Evolutionary conservation across 2,797 vertebrate genomes (phyloP), one percentile per base, ranked within the genome.

Genomic region (Pogoniulus pusillus): DNA sequence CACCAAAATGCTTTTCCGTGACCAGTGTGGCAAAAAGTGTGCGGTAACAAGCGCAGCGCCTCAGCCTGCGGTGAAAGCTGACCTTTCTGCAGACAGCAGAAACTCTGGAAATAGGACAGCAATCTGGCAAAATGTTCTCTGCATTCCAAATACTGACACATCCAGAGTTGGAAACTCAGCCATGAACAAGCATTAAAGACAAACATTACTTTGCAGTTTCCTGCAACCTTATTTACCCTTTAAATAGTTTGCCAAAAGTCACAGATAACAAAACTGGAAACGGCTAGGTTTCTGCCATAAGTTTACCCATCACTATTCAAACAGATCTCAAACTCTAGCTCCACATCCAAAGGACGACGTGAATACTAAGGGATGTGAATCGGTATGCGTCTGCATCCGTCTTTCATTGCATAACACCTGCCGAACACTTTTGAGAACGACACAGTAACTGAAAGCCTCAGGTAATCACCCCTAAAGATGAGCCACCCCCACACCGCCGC

Each of bases 331-430:
- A 32, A 6, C 30, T 65, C 18, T 9, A 30, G 9, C n/a, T 53
- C 4, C 4, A 17, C 17, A 0, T 3, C 0, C 2, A 11, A 72
- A 16, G 18, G 6, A 34, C 55, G 7, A 69, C 2, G 3, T 2
- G 4, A 76, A 7, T 16, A 19, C 9, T 32, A 60, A 23, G 6
- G 11, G 0, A 11, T 12, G 12, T 15, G 11, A 64, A 49, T 4
- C 0, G 0, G 10, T 4, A 10, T 13, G 27, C 6, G 58, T 7
- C 54, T 39, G 16, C 12, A 32, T 10, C 5, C 4, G 3, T 7
- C 18, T 45, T 49, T 12, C 23, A 9, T 6, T 2, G 7, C 0
- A 0, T 3, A 58, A 16, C n/a, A 73, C 7, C 10, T 3, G 10
- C 4, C 2, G 5, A 68, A 29, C 13, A 10, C 16, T 34, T 18